Evolutionary conservation across 2,113 vertebrate genomes (phyloP).

Genomic region (Ophthalmolycus amberensis): DNA sequence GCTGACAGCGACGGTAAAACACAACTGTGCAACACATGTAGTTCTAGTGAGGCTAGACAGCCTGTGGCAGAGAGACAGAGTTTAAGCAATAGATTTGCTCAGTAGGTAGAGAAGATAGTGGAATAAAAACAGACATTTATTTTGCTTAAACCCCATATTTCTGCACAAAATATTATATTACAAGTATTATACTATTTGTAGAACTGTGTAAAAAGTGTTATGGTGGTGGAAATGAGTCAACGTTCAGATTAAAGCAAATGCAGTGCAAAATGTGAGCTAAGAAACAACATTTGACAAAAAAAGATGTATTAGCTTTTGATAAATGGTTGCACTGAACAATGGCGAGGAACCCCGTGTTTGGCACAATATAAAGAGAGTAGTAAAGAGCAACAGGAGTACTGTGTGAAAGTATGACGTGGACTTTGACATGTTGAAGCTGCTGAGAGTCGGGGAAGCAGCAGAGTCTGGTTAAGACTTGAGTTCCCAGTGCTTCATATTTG

Average conservation of each 20-base stretch:
- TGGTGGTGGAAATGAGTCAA: background rate
- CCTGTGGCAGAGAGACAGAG: conserved; percentile 18
- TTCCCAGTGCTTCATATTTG: conserved; percentile 25
- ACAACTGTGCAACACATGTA: conserved; percentile 61
- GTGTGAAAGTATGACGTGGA: background rate
- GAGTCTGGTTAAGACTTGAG: background rate
- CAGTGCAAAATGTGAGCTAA: background rate
- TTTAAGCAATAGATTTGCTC: background rate
- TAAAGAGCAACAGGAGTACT: conserved; percentile 1
- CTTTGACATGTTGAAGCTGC: conserved; percentile 19
- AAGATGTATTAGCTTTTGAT: conserved; percentile 14
- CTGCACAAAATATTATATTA: no score
- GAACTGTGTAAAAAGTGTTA: background rate
- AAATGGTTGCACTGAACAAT: background rate
- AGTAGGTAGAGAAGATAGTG: background rate
- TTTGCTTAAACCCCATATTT: background rate
- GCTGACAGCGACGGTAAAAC: conserved; percentile 47
- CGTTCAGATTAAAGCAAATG: background rate
- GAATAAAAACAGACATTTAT: background rate
- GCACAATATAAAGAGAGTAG: background rate
- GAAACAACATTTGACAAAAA: background rate
- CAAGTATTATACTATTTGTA: no score
- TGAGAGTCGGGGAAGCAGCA: background rate
- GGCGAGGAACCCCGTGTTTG: background rate
- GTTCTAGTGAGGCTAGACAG: conserved; percentile 21